phyloP scores from a whole-genome alignment of 2,888 invertebrate genomes.

The Lasioglossum leucozonium region DNA sequence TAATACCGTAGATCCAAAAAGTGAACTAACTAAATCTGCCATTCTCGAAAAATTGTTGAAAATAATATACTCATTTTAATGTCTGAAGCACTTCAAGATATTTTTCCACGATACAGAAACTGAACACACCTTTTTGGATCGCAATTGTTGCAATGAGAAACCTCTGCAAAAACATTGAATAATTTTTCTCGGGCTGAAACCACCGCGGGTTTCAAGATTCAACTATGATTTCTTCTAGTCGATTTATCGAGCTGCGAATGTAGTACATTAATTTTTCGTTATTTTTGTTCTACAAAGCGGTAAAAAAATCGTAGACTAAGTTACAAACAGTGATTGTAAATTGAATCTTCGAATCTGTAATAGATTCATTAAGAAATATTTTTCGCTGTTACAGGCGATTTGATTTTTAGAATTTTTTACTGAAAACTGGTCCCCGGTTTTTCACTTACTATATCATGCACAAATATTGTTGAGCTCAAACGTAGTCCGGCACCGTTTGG shows the following conservation, averaged over 20 bases:
- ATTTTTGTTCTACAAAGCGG: neutral
- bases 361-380: neutral
- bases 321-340: neutral
- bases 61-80: no score
- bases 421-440: neutral
- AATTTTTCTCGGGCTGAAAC: neutral
- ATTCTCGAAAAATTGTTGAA: no score
- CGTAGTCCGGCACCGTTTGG: no score
- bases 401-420: neutral
- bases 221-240: neutral
- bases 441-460: no score
- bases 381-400: neutral
- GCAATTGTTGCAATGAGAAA: neutral
- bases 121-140: neutral
- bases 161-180: neutral
- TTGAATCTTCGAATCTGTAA: neutral
- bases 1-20: neutral
- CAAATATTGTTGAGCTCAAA: no score
- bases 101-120: no score
- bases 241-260: neutral
- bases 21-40: no score
- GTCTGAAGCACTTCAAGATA: no score
- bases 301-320: neutral
- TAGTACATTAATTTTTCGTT: neutral
- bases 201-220: neutral